A percentile compares a stretch with the other conserved stretches of the same genome.
These are phyloP conservation scores for Oreonectes daqikongensis DNA, from an alignment of 2,797 vertebrate species.

Conservation along the genomic window DNA sequence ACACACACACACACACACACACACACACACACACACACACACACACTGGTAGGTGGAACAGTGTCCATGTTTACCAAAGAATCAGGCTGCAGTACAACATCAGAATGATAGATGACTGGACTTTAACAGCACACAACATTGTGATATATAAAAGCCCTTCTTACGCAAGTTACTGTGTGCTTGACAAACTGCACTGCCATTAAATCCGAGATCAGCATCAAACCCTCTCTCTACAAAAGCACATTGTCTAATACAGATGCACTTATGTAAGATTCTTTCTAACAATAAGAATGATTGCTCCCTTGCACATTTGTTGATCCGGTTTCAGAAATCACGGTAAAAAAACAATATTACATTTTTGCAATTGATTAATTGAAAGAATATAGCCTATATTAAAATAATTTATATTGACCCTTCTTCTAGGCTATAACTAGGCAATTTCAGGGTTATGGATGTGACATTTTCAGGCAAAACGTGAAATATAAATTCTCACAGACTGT, in stretches of 20 bases:
- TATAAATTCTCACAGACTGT: no score
- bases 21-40: constrained; percentile 14
- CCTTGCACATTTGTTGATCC: not conserved
- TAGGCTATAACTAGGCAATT: no score
- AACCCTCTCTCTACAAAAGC: not conserved
- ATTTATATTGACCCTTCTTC: no score
- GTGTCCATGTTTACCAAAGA: constrained; percentile 51
- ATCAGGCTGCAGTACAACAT: constrained; percentile 46
- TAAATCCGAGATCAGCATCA: constrained; percentile 18
- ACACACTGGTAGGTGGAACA: constrained; percentile 30
- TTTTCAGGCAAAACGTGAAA: no score
- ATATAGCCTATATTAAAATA: no score
- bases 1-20: constrained; percentile 26
- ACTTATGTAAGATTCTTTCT: constrained; percentile 27
- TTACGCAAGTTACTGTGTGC: constrained; percentile 44
- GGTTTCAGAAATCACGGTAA: not conserved
- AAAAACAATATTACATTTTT: no score
- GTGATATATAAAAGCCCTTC: constrained; percentile 29
- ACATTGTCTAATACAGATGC: constrained; percentile 5
- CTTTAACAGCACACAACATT: constrained; percentile 46
- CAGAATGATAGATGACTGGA: constrained; percentile 43
- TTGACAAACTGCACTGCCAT: constrained; percentile 22
- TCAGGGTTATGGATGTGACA: no score
- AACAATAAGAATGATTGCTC: not conserved
- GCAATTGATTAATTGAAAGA: no score